Evolutionary conservation across 2,888 invertebrate genomes (phyloP).

Genomic region (Gnatocerus cornutus): DNA sequence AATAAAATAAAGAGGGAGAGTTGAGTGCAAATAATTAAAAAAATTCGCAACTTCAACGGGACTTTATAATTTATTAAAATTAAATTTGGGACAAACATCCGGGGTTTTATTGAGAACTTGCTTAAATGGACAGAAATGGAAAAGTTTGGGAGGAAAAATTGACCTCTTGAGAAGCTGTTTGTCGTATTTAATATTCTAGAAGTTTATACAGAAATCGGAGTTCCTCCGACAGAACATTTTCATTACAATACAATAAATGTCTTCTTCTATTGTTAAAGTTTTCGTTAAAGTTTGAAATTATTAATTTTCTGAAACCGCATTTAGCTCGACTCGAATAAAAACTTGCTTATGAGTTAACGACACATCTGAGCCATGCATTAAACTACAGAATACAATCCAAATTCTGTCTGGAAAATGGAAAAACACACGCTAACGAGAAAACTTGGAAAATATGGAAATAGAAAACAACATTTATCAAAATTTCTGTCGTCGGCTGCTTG

Average conservation of each 20-base stretch:
- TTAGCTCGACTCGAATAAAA: too few relatives aligned
- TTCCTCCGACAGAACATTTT: too few relatives aligned
- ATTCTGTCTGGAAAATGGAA: neutral
- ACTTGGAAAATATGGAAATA: constrained; percentile 23
- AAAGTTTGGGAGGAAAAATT: too few relatives aligned
- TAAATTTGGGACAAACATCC: constrained; percentile 37
- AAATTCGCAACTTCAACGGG: constrained; percentile 4
- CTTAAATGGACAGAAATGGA: too few relatives aligned
- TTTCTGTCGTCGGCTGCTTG: constrained; percentile 14
- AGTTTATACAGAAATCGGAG: too few relatives aligned
- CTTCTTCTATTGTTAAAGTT: too few relatives aligned
- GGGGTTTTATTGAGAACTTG: constrained; percentile 3
- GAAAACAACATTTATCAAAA: constrained; percentile 30
- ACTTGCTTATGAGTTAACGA: too few relatives aligned
- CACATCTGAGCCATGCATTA: neutral
- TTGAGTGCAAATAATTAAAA: constrained; percentile 24
- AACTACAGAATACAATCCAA: neutral
- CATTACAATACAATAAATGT: too few relatives aligned
- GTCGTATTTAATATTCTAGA: too few relatives aligned
- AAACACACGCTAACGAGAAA: constrained; percentile 1
- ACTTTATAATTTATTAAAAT: constrained; percentile 30
- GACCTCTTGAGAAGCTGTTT: too few relatives aligned
- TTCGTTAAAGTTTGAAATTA: too few relatives aligned
- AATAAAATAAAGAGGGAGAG: constrained; percentile 16
- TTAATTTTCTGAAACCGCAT: too few relatives aligned